A percentile compares a stretch with the other conserved stretches of the same genome.
Evolutionary conservation across 1,140 invertebrate species (phyloP).

Genomic region (Antheraea pernyi): DNA sequence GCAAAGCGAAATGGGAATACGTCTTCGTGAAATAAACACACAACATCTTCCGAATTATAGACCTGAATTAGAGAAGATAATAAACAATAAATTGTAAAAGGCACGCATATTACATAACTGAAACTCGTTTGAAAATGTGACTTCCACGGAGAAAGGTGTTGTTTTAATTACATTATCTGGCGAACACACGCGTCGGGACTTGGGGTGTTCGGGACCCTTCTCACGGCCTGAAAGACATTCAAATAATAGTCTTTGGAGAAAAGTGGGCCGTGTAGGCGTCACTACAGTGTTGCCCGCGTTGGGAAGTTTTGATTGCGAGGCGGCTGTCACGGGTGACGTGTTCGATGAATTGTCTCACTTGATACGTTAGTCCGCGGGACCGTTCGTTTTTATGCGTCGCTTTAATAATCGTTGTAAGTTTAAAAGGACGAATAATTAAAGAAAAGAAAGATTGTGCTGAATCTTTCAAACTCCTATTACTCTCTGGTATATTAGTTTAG

Average conservation of each 20-base stretch:
- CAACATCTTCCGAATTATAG: too few species aligned
- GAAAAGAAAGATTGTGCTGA: too few species aligned
- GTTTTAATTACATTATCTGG: slow-evolving; percentile 78
- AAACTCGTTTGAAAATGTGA: slow-evolving; percentile 61
- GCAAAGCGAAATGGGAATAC: too few species aligned
- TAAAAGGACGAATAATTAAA: background rate
- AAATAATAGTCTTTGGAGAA: slow-evolving; percentile 76
- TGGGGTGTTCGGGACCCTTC: slow-evolving; percentile 58
- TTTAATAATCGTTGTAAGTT: background rate
- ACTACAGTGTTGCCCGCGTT: slow-evolving; percentile 35
- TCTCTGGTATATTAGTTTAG: too few species aligned
- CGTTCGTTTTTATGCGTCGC: background rate
- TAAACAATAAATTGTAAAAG: slow-evolving; percentile 20
- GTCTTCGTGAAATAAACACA: too few species aligned
- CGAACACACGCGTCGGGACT: slow-evolving; percentile 51
- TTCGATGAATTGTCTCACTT: slow-evolving; percentile 28
- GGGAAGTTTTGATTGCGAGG: slow-evolving; percentile 71
- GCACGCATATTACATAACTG: slow-evolving; percentile 24
- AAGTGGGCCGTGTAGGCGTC: slow-evolving; percentile 58
- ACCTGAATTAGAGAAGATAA: background rate
- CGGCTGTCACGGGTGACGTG: slow-evolving; percentile 58
- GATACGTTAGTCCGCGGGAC: slow-evolving; percentile 14
- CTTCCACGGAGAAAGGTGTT: slow-evolving; percentile 70
- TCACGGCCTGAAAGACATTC: slow-evolving; percentile 76
- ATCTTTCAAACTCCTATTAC: too few species aligned